A percentile compares a stretch with the other conserved stretches of the same genome.
Conservation (phyloP, 2,113 vertebrate genomes). For the Otolemur garnettii region DNA sequence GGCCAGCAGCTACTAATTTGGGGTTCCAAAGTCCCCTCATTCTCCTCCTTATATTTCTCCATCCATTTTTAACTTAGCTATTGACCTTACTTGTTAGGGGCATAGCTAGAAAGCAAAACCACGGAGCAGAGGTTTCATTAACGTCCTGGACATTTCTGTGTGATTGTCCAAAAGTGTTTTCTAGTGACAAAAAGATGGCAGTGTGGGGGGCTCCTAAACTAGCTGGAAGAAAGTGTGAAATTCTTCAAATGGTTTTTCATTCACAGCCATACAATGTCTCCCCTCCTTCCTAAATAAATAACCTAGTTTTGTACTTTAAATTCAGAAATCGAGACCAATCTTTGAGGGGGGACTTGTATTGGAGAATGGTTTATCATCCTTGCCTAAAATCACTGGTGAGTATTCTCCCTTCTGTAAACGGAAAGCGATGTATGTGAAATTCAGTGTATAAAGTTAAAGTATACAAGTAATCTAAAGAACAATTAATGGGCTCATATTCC, state of each 20-base stretch:
- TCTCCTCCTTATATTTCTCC: background rate
- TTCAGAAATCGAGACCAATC: background rate
- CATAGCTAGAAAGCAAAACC: background rate
- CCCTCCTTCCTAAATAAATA: background rate
- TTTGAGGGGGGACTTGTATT: background rate
- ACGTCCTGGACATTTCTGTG: background rate
- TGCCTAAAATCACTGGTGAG: background rate
- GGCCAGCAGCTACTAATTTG: background rate
- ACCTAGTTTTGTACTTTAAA: background rate
- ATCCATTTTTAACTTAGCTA: conserved; percentile 28
- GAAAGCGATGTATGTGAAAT: background rate
- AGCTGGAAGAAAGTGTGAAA: background rate
- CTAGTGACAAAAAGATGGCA: background rate
- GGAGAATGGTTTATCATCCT: background rate
- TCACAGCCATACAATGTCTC: background rate
- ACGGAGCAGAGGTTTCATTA: background rate
- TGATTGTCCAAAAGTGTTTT: background rate
- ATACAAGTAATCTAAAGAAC: background rate
- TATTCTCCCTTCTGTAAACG: background rate
- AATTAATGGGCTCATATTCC: background rate
- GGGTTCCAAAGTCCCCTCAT: background rate
- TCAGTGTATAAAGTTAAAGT: background rate
- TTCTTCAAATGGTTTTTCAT: background rate
- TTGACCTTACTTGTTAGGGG: conserved; percentile 4
- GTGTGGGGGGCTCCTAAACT: background rate